phyloP scores from a whole-genome alignment of 2,797 vertebrate species.

The Syngnathus acus region DNA sequence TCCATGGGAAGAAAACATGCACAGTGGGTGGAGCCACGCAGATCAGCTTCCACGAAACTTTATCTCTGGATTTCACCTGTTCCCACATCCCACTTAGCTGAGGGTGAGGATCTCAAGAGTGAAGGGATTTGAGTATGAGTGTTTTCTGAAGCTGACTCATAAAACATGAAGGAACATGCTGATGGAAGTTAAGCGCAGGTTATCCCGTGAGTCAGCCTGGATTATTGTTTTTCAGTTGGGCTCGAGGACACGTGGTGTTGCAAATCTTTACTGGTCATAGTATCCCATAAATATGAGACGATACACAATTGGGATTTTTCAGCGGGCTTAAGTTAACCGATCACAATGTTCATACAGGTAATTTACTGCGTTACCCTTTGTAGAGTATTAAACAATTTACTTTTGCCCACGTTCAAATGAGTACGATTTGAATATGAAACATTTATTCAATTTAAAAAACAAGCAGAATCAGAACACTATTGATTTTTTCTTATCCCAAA shows the following conservation, averaged over 20 bases:
- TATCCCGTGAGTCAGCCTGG: neutral
- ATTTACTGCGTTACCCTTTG: no score
- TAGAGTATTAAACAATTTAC: no score
- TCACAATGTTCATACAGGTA: no score
- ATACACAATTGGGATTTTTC: neutral
- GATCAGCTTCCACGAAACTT: conserved; percentile 50
- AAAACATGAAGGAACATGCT: conserved; percentile 3
- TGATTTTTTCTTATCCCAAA: no score
- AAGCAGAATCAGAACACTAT: no score
- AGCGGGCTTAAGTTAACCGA: no score
- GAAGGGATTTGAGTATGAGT: conserved; percentile 3
- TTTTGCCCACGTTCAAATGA: no score
- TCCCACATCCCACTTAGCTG: conserved; percentile 15
- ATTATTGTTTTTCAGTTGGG: neutral
- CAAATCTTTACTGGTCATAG: neutral
- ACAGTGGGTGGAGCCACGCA: conserved; percentile 16
- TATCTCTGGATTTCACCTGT: conserved; percentile 50
- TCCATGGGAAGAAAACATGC: conserved; percentile 13
- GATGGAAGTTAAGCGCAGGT: neutral
- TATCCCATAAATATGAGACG: neutral
- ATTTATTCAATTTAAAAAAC: no score
- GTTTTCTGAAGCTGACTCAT: neutral
- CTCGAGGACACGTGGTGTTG: neutral
- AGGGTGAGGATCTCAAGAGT: conserved; percentile 12
- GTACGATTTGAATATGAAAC: no score